These are phyloP conservation scores for Lepisosteus oculatus DNA, from an alignment of 2,113 vertebrate species.

Conservation along the genomic window DNA sequence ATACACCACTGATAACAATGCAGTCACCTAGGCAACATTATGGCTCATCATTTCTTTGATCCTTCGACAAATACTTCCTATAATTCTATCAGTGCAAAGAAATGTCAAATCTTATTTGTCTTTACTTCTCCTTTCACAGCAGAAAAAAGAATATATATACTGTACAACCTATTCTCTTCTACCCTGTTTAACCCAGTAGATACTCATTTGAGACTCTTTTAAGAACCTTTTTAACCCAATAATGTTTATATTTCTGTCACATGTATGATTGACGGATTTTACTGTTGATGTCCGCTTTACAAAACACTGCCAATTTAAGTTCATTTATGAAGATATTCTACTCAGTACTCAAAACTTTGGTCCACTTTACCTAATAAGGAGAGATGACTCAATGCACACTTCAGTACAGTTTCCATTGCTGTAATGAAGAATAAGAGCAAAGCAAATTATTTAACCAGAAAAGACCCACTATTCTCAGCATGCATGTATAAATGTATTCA, in stretches of 20 bases:
- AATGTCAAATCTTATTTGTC: slow-evolving; percentile 51
- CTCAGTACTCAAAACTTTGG: slow-evolving; percentile 16
- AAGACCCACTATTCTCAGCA: slow-evolving; percentile 15
- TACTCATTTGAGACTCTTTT: no score
- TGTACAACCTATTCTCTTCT: no score
- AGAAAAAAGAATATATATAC: not conserved
- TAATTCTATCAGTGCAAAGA: slow-evolving; percentile 44
- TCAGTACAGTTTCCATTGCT: slow-evolving; percentile 38
- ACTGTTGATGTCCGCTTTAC: no score
- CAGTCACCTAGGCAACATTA: slow-evolving; percentile 47
- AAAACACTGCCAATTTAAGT: no score
- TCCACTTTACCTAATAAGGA: slow-evolving; percentile 46
- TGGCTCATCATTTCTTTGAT: slow-evolving; percentile 41
- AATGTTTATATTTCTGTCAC: no score
- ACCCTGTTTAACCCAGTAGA: no score
- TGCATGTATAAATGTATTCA: slow-evolving; percentile 7
- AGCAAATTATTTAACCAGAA: slow-evolving; percentile 40
- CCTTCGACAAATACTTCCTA: slow-evolving; percentile 47
- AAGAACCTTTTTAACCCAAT: no score
- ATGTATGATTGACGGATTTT: no score
- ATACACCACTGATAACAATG: slow-evolving; percentile 29
- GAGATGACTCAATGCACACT: slow-evolving; percentile 33
- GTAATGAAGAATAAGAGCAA: slow-evolving; percentile 29
- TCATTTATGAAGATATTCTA: no score
- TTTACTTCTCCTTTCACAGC: slow-evolving; percentile 33